A percentile compares a stretch with the other conserved stretches of the same genome.
phyloP scores from a whole-genome alignment of 1,140 invertebrate genomes.

The Temnothorax longispinosus region DNA sequence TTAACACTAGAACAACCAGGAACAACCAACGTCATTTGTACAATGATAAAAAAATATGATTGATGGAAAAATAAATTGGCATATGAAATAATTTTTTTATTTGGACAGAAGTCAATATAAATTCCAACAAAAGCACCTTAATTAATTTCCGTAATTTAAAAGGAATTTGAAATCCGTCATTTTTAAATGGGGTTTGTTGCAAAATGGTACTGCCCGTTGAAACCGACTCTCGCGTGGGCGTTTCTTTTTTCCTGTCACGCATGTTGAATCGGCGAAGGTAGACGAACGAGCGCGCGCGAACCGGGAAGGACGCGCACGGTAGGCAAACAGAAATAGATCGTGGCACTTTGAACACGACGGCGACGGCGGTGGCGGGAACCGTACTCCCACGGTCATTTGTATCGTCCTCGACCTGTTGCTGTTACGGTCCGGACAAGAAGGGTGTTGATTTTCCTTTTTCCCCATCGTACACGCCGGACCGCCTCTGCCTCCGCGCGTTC shows the following conservation, averaged over 20 bases:
- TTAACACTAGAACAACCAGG: background rate
- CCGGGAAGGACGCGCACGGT: background rate
- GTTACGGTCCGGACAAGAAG: constrained; percentile 25
- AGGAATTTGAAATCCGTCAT: no score
- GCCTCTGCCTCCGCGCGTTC: background rate
- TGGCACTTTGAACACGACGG: constrained; percentile 37
- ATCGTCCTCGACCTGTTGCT: constrained; percentile 72
- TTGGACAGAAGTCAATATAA: no score
- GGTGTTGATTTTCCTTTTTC: constrained; percentile 62
- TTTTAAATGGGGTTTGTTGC: no score
- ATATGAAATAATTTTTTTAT: no score
- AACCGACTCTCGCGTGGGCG: no score
- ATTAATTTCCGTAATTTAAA: no score
- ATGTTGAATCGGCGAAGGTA: background rate
- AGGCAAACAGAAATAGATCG: constrained; percentile 64
- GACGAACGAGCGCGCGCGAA: background rate
- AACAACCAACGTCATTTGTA: background rate
- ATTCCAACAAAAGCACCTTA: no score
- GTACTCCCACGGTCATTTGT: constrained; percentile 66
- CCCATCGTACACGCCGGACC: background rate
- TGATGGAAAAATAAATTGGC: no score
- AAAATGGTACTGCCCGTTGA: background rate
- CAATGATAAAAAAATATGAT: no score
- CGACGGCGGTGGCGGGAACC: constrained; percentile 19
- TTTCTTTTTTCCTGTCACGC: background rate